A percentile compares a stretch with the other conserved stretches of the same genome.
phyloP scores from a whole-genome alignment of 1,140 invertebrate genomes.

The Maconellicoccus hirsutus region DNA sequence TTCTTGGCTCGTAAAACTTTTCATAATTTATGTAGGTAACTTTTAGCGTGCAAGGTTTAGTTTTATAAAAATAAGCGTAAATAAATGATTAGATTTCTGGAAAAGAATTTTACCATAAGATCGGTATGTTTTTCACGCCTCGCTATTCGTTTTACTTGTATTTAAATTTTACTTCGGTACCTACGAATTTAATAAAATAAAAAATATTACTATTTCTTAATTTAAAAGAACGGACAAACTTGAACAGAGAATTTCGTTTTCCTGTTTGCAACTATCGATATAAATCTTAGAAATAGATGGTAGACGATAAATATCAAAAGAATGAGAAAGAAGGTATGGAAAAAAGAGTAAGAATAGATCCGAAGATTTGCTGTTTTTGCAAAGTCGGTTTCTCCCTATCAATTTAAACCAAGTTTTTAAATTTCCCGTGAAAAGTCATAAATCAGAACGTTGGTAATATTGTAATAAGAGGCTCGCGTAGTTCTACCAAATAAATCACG shows the following conservation, averaged over 20 bases:
- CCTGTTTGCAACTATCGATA: conserved; percentile 3
- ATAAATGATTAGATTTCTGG: not conserved
- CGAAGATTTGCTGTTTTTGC: not conserved
- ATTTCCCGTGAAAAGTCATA: not conserved
- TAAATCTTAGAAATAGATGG: conserved; percentile 9
- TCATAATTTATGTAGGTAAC: not conserved
- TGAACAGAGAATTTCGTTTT: not conserved
- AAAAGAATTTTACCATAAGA: not conserved
- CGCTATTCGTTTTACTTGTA: too few relatives aligned
- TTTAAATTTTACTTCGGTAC: too few relatives aligned
- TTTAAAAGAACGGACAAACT: not conserved
- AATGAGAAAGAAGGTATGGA: not conserved
- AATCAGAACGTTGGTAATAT: not conserved
- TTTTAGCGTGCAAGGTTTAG: not conserved
- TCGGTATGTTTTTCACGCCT: too few relatives aligned
- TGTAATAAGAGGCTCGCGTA: not conserved
- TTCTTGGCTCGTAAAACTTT: not conserved
- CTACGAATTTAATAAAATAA: not conserved
- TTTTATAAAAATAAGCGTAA: not conserved
- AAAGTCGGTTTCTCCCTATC: not conserved
- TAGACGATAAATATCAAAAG: conserved; percentile 4
- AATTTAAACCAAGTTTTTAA: not conserved
- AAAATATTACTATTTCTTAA: conserved; percentile 6
- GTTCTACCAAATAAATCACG: too few relatives aligned
- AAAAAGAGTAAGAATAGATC: conserved; percentile 1